A percentile compares a stretch with the other conserved stretches of the same genome.
These are phyloP conservation scores for Coregonus sp. DNA, from an alignment of 2,797 vertebrate species.

Conservation along the genomic window DNA sequence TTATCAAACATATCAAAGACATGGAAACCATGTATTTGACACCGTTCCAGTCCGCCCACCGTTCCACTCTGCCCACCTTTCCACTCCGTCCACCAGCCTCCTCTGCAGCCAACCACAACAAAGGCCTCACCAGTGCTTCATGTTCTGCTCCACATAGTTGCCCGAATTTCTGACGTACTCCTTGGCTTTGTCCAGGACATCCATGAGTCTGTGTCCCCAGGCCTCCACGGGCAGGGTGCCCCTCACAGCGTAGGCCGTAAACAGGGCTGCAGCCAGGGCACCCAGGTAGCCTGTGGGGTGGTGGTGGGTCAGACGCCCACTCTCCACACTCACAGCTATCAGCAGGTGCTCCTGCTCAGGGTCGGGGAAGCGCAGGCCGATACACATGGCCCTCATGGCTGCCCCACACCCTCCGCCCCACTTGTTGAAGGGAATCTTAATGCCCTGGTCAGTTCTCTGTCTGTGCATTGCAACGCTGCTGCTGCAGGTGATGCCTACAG, in stretches of 20 bases:
- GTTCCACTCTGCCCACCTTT: neutral
- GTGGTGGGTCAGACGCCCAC: slow-evolving; percentile 83
- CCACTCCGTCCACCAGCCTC: neutral
- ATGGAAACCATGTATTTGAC: neutral
- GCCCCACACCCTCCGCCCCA: slow-evolving; percentile 77
- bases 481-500: slow-evolving; percentile 51
- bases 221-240: slow-evolving; percentile 55
- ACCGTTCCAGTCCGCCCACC: neutral
- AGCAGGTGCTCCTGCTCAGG: slow-evolving; percentile 63
- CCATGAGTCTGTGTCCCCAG: slow-evolving; percentile 77
- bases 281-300: slow-evolving; percentile 83
- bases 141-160: slow-evolving; percentile 74
- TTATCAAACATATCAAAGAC: neutral
- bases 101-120: neutral
- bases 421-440: slow-evolving; percentile 69
- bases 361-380: slow-evolving; percentile 76
- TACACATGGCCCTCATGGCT: slow-evolving; percentile 83
- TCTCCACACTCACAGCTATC: slow-evolving; percentile 78
- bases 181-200: slow-evolving; percentile 67
- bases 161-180: slow-evolving; percentile 59
- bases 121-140: slow-evolving; percentile 73
- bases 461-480: slow-evolving; percentile 14
- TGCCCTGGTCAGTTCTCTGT: slow-evolving; percentile 26
- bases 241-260: slow-evolving; percentile 73
- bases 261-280: slow-evolving; percentile 75